Evolutionary conservation across 2,888 invertebrate genomes (phyloP).

Genomic region (Salpingus planirostris): DNA sequence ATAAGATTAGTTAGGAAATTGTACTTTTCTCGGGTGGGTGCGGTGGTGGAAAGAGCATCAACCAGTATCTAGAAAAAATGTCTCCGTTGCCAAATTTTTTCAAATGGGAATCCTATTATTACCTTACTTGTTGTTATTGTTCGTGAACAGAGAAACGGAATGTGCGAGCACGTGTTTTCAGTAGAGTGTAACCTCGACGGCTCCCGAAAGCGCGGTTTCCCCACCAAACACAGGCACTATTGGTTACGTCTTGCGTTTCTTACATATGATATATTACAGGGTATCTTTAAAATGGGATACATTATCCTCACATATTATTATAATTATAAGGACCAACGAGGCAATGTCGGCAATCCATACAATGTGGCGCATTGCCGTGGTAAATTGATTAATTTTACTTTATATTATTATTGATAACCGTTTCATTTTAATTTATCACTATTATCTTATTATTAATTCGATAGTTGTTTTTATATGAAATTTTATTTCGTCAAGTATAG

Average conservation of each 20-base stretch:
- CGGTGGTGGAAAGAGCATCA: too few species aligned
- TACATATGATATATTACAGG: slow-evolving; percentile 45
- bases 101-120: neutral
- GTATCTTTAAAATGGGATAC: slow-evolving; percentile 44
- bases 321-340: slow-evolving; percentile 43
- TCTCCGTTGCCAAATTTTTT: slow-evolving; percentile 20
- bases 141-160: neutral
- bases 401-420: too few species aligned
- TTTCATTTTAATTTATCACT: slow-evolving; percentile 17
- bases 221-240: slow-evolving; percentile 44
- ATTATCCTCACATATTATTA: slow-evolving; percentile 42
- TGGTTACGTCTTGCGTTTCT: slow-evolving; percentile 42
- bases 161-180: neutral
- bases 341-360: slow-evolving; percentile 31
- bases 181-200: slow-evolving; percentile 38
- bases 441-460: slow-evolving; percentile 17
- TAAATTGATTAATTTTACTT: slow-evolving; percentile 32
- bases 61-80: too few species aligned
- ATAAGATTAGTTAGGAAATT: too few species aligned
- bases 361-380: slow-evolving; percentile 36
- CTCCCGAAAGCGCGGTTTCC: slow-evolving; percentile 43
- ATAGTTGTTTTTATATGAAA: slow-evolving; percentile 36
- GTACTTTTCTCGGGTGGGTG: too few species aligned
- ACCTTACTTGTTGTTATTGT: slow-evolving; percentile 3
- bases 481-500: slow-evolving; percentile 34